These are phyloP conservation scores for Neodiprion virginianus DNA, from an alignment of 1,140 invertebrate genomes.

Conservation along the genomic window DNA sequence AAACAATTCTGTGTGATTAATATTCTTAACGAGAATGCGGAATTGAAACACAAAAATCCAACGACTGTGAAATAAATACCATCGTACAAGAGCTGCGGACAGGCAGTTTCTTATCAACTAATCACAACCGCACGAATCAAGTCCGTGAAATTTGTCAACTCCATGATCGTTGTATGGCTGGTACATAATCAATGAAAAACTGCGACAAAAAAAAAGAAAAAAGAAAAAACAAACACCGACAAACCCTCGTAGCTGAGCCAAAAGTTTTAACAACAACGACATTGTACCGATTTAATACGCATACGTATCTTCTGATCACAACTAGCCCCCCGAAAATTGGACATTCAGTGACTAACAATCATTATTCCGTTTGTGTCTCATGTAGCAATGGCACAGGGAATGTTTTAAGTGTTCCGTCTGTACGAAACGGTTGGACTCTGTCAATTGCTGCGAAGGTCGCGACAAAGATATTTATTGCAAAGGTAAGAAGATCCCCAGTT, in stretches of 20 bases:
- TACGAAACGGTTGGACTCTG: slow-evolving; percentile 94
- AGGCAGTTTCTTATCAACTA: neutral
- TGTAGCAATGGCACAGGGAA: slow-evolving; percentile 83
- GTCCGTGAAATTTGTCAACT: neutral
- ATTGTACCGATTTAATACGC: neutral
- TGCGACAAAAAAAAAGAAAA: too few relatives aligned
- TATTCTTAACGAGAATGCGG: too few relatives aligned
- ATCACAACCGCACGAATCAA: neutral
- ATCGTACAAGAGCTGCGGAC: too few relatives aligned
- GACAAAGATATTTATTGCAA: slow-evolving; percentile 98
- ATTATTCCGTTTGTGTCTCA: slow-evolving; percentile 48
- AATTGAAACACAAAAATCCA: too few relatives aligned
- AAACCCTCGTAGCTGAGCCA: neutral
- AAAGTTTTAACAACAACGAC: slow-evolving; percentile 5
- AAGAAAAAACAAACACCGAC: too few relatives aligned
- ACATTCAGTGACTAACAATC: slow-evolving; percentile 50
- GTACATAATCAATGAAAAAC: neutral
- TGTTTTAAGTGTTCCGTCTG: slow-evolving; percentile 96
- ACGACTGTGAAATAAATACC: too few relatives aligned
- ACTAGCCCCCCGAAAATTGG: neutral
- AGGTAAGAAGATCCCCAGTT: slow-evolving; percentile 68
- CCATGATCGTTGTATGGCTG: neutral
- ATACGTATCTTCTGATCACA: neutral
- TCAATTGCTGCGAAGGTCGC: slow-evolving; percentile 92
- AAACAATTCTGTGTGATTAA: too few relatives aligned